Percentiles rank a stretch among this genome's conserved stretches.
phyloP scores from a whole-genome alignment of 37 sponge, comb jelly and placozoan genomes.

The Ianthella basta region DNA sequence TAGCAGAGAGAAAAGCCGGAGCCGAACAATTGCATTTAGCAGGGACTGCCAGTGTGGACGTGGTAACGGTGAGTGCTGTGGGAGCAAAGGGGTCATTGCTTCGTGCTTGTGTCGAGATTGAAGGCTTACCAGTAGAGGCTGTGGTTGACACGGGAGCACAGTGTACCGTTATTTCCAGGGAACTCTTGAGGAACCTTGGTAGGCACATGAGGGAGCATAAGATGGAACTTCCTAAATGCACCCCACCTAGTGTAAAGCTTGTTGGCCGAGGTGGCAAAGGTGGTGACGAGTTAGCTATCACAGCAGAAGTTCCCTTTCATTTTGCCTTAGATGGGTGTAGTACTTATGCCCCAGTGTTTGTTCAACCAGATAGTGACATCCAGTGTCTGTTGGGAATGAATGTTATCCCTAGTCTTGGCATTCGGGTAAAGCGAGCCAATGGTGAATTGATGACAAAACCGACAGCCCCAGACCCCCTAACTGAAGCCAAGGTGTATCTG shows the following conservation, averaged over 20 bases:
- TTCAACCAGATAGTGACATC: constrained; percentile 35
- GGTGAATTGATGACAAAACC: background rate
- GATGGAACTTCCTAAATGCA: no score
- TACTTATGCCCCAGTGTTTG: constrained; percentile 15
- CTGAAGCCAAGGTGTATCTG: constrained; percentile 1
- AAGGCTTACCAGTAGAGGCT: constrained; percentile 2
- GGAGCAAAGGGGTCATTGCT: constrained; percentile 13
- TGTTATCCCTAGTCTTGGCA: constrained; percentile 14
- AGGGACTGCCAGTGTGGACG: no score
- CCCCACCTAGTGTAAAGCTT: no score
- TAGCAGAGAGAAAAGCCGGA: constrained; percentile 3
- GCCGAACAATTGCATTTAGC: no score
- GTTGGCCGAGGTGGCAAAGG: background rate
- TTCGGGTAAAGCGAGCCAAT: background rate
- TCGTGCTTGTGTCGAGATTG: background rate
- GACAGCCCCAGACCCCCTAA: background rate
- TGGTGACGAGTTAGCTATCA: constrained; percentile 17
- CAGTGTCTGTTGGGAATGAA: constrained; percentile 31
- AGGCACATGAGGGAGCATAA: background rate
- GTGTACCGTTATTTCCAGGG: constrained; percentile 23
- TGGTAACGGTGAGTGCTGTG: no score
- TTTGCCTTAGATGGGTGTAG: background rate
- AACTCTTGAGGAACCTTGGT: background rate
- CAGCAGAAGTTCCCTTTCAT: constrained; percentile 23
- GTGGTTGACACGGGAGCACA: constrained; percentile 37